These are phyloP conservation scores for Ophraella communa DNA, from an alignment of 2,888 invertebrate species.

Conservation along the genomic window DNA sequence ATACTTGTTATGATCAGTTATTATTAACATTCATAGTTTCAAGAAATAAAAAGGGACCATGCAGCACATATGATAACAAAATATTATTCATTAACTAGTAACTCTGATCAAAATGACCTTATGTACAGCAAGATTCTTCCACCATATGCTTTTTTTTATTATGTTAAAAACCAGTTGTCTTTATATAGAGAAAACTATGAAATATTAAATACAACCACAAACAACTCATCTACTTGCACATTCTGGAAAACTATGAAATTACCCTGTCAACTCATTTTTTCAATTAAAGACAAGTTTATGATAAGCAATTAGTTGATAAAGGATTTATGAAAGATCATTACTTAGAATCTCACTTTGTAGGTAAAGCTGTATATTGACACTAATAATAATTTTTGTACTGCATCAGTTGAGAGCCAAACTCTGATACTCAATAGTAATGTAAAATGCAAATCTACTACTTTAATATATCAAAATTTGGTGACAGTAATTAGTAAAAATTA, in stretches of 20 bases:
- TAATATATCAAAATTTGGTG: neutral
- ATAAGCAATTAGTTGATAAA: no score
- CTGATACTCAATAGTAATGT: no score
- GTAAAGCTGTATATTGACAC: no score
- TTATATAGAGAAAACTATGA: neutral
- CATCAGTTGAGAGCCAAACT: no score
- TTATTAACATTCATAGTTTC: neutral
- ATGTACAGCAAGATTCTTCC: neutral
- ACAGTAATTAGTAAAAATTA: neutral
- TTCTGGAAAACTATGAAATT: conserved; percentile 3
- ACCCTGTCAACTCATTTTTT: conserved; percentile 1
- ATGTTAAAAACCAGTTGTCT: neutral
- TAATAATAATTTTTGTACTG: no score
- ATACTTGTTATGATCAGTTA: neutral
- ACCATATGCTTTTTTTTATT: neutral
- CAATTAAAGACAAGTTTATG: neutral
- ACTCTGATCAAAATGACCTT: neutral
- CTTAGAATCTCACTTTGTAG: no score
- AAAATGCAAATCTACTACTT: neutral
- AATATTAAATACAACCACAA: neutral
- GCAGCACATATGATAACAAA: neutral
- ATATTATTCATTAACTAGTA: neutral
- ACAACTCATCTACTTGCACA: neutral
- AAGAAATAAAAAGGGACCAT: neutral
- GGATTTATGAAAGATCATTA: no score